Percentiles rank a stretch among this genome's conserved stretches.
These are phyloP conservation scores for Cepaea hortensis DNA, from an alignment of 2,888 invertebrate species.

Conservation along the genomic window DNA sequence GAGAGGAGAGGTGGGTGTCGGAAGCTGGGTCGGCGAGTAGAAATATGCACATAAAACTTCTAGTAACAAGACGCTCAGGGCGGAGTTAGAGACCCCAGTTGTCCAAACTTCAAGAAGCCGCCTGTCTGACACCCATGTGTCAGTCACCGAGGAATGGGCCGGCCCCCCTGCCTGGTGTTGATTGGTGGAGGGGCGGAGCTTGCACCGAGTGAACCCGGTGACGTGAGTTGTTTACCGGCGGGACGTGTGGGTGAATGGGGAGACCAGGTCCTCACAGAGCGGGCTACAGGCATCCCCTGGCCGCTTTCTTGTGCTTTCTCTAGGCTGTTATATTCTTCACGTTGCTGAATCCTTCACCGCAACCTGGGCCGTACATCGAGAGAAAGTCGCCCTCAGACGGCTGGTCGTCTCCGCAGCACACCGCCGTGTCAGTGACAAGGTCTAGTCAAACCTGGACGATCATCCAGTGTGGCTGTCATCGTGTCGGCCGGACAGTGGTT, in stretches of 20 bases:
- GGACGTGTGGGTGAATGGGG: neutral
- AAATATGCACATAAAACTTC: neutral
- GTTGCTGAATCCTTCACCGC: too few species aligned
- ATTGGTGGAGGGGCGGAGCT: constrained; percentile 60
- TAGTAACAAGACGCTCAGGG: neutral
- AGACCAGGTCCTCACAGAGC: too few species aligned
- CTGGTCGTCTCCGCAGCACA: too few species aligned
- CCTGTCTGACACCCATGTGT: neutral
- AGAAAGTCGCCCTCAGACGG: too few species aligned
- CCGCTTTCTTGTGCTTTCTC: too few species aligned
- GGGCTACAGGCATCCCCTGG: neutral
- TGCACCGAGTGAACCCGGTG: constrained; percentile 67
- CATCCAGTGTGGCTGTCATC: too few species aligned
- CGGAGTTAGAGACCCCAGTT: neutral
- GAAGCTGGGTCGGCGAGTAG: neutral
- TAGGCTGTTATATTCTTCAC: neutral
- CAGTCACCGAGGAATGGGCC: constrained; percentile 20
- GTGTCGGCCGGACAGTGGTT: too few species aligned
- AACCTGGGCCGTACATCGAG: too few species aligned
- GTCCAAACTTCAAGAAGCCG: neutral
- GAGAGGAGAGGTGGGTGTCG: neutral
- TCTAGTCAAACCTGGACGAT: too few species aligned
- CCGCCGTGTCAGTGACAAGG: too few species aligned
- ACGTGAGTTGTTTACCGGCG: constrained; percentile 49
- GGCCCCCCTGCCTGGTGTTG: constrained; percentile 34